Conservation (phyloP, 2,888 invertebrate species). For the Eremobia ochroleuca region DNA sequence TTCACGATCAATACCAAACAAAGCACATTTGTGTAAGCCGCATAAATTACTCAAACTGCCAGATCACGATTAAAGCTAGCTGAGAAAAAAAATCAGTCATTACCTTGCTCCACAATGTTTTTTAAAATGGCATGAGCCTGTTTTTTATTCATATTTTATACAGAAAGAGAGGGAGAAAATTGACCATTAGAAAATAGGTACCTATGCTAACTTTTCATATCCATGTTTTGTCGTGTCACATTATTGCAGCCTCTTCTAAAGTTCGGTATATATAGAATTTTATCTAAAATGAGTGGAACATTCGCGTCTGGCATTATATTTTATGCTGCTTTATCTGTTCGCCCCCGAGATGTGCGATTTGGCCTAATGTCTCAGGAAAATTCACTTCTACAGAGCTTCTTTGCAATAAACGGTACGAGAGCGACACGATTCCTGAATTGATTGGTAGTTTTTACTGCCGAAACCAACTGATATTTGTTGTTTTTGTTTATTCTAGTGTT, state of each 20-base stretch:
- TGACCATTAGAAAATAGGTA: not conserved
- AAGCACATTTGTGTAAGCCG: too few species aligned
- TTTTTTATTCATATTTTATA: not conserved
- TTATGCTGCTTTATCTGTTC: slow-evolving; percentile 67
- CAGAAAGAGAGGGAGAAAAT: not conserved
- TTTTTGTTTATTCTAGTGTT: not conserved
- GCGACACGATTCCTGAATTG: slow-evolving; percentile 18
- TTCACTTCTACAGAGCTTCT: slow-evolving; percentile 59
- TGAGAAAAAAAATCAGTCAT: too few species aligned
- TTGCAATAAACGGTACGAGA: slow-evolving; percentile 9
- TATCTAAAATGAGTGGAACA: slow-evolving; percentile 58
- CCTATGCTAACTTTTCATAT: slow-evolving; percentile 1
- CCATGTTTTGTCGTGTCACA: not conserved
- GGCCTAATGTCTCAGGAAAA: slow-evolving; percentile 70
- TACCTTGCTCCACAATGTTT: not conserved
- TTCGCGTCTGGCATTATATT: slow-evolving; percentile 68
- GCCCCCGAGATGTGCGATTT: slow-evolving; percentile 68
- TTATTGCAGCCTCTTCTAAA: slow-evolving; percentile 5
- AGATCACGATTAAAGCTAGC: too few species aligned
- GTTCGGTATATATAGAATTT: slow-evolving; percentile 44
- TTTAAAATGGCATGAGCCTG: not conserved
- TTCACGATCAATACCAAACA: too few species aligned
- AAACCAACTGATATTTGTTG: not conserved
- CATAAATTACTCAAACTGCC: too few species aligned
- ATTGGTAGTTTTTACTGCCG: not conserved